Evolutionary conservation across 2,888 invertebrate genomes (phyloP).

Genomic region (Sminthurinus aureus): DNA sequence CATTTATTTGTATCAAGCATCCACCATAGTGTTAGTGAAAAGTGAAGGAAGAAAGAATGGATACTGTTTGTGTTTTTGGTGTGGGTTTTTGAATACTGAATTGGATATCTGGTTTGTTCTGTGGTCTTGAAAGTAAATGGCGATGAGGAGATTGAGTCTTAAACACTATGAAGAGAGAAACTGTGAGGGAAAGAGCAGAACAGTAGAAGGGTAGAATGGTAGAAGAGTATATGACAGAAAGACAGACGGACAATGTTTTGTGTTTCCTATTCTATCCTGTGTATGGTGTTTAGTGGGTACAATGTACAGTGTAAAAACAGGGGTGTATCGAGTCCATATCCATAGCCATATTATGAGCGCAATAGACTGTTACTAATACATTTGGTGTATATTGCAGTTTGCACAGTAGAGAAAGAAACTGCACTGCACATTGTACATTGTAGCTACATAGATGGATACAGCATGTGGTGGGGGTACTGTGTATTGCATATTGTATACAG

Average conservation of each 20-base stretch:
- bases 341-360: neutral
- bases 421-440: no score
- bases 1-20: neutral
- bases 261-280: no score
- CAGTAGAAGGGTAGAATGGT: neutral
- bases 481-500: no score
- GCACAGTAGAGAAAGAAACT: no score
- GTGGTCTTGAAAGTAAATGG: neutral
- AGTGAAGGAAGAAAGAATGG: neutral
- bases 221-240: neutral
- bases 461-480: no score
- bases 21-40: no score
- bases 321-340: neutral
- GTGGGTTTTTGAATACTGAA: neutral
- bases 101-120: neutral
- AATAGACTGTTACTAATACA: neutral
- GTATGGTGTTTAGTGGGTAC: neutral
- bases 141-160: neutral
- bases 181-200: no score
- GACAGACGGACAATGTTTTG: no score
- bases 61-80: neutral
- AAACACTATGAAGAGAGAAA: neutral
- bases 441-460: no score
- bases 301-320: neutral
- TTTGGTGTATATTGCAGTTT: no score